Base-by-base conservation (phyloP, 2,888 invertebrate genomes). In the Drosophila testacea region DNA sequence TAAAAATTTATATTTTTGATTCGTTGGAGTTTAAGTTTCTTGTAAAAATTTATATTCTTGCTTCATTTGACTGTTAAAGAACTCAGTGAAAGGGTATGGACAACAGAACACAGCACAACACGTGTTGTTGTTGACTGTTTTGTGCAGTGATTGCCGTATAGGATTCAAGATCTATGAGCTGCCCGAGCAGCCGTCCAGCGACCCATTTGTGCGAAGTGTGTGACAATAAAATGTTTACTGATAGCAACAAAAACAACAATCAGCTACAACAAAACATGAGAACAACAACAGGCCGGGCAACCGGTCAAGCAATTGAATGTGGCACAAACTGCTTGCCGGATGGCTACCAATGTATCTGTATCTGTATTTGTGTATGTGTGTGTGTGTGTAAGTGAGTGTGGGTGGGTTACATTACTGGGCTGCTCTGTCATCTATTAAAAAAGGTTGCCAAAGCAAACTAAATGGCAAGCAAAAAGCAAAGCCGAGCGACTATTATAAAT, bases 151-250 rank as follows among this genome's bases (percentile, higher is more conserved):
- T 84, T 87, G 84, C 84, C 85, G 70, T 73, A 78, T 63, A 72
- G 70, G 61, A 81, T 73, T 56, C 71, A 69, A 83, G 78, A 83
- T 83, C 73, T 80, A 76, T 69, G 73, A 61, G 78, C 59, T 61
- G 69, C 16, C 55, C 51, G 56, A 44, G 34, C 44, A 22, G 28
- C 46, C 46, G 61, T 62, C 50, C 56, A 30, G 63, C 76, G 78
- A 79, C 79, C 84, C 84, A 79, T 88, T 85, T 88, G 86, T 85
- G 80, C 80, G 88, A 82, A 88, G 88, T 82, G 85, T 85, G 81
- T 89, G 89, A 88, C 89, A 88, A 88, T 89, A 88, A 89, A 89
- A 88, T 85, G 85, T 88, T 88, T 88, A 85, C 82, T 83, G 89
- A 88, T 89, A 89, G 61, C 83, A 79, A 65, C 67, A 76, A 57